Evolutionary conservation across 2,888 invertebrate species (phyloP), one percentile per base, ranked within the genome.

Genomic region (Chrysodeixis includens): DNA sequence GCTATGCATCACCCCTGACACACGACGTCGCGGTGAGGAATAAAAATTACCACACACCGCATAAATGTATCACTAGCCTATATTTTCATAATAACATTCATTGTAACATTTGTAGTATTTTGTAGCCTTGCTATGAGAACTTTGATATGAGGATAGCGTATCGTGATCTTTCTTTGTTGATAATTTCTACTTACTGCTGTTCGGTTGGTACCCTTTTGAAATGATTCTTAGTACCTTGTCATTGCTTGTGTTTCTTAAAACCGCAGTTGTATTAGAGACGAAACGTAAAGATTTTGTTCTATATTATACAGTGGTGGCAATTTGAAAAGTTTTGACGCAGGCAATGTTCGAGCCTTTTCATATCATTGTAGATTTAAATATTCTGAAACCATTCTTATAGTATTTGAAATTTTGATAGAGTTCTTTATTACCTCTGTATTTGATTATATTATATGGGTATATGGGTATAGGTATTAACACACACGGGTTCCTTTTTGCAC

Each of bases 1-100:
- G 83, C 80, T 78, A 91, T 94, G 84, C 84, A 90, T 94, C 91
- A 92, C 73, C 71, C 57, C 75, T 84, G 87, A 86, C 88, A 67
- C 81, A 79, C 81, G 87, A 87, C 87, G 84, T 86, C 82, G 81
- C 75, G 65, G 74, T 86, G 89, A 90, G 78, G 86, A 83, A 84
- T 90, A 92, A 92, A 90, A 90, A 92, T 91, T 83, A 81, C 88
- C 76, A 74, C 71, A 82, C 79, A 74, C 73, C 68, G 79, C 74
- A 70, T 54, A 67, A 69, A 82, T 79, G 74, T 80, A 74, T 80
- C 78, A 82, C 69, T 74, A 74, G 76, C 74, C 77, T 72, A 78
- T 76, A 79, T 76, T 78, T 82, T 77, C 67, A 74, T 78, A 73
- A 73, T 76, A 67, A 75, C 71, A 80, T 78, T 77, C 77, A 66